Conservation (phyloP, 2,113 vertebrate genomes). For the Leptocoma aspasia region DNA sequence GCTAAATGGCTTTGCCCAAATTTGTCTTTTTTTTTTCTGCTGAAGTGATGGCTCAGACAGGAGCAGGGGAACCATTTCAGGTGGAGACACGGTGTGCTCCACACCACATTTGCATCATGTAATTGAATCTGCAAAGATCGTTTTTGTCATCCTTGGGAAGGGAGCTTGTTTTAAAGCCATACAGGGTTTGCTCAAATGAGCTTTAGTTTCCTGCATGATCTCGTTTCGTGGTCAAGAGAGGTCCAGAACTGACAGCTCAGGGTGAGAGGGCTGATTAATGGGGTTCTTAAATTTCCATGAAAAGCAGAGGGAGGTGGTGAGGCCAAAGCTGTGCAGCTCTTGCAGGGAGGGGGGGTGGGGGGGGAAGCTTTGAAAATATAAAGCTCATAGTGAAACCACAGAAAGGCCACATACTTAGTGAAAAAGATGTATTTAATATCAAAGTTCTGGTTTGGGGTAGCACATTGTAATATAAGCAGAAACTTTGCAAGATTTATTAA, state of each 20-base stretch:
- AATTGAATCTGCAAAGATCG: not conserved
- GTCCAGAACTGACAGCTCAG: not conserved
- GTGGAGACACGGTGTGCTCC: fast-evolving
- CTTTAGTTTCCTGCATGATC: not conserved
- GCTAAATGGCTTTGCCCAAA: not conserved
- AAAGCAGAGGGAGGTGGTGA: not conserved
- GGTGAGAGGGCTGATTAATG: not conserved
- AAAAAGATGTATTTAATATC: not conserved
- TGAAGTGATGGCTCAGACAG: not conserved
- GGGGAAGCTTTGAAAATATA: not conserved
- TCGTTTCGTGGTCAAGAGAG: not conserved
- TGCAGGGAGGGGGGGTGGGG: not conserved
- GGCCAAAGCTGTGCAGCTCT: not conserved
- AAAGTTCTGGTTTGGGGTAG: not conserved
- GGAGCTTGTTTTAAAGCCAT: not conserved
- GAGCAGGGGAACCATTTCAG: not conserved
- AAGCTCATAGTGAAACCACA: not conserved
- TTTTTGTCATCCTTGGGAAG: not conserved
- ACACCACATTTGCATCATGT: not conserved
- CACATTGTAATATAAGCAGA: fast-evolving
- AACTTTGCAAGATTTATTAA: not conserved
- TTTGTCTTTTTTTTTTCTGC: not conserved
- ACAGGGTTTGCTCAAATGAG: not conserved
- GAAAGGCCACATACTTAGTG: not conserved
- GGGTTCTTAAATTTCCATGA: not conserved